These are phyloP conservation scores for Melanotaenia trifasciata DNA, from an alignment of 2,797 vertebrate species.

Conservation along the genomic window DNA sequence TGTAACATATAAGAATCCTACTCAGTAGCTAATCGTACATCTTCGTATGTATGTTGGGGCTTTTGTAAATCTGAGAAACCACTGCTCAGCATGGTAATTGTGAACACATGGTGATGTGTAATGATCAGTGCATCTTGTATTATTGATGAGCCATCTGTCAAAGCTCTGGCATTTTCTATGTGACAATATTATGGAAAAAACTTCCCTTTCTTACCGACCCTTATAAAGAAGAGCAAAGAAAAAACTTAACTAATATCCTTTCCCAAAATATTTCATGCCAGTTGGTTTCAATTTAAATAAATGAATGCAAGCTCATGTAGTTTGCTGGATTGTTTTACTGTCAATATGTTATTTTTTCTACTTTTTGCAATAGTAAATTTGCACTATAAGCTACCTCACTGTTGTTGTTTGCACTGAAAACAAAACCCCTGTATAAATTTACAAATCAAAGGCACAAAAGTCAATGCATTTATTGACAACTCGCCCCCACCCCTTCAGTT, in stretches of 20 bases:
- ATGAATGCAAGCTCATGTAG: neutral
- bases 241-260: slow-evolving; percentile 25
- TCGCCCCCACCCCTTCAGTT: slow-evolving; percentile 41
- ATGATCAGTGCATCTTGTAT: slow-evolving; percentile 71
- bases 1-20: neutral
- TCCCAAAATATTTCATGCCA: slow-evolving; percentile 18
- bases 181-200: slow-evolving; percentile 31
- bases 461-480: slow-evolving; percentile 42
- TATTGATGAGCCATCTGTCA: slow-evolving; percentile 82
- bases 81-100: slow-evolving; percentile 59
- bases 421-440: slow-evolving; percentile 48
- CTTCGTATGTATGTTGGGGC: slow-evolving; percentile 50
- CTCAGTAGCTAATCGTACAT: slow-evolving; percentile 19
- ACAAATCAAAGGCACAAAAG: slow-evolving; percentile 54
- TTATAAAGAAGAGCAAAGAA: slow-evolving; percentile 6
- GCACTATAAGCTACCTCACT: slow-evolving; percentile 1
- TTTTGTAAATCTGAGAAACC: slow-evolving; percentile 65
- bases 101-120: slow-evolving; percentile 71
- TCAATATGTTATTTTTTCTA: neutral
- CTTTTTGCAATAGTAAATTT: neutral
- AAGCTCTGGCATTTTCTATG: slow-evolving; percentile 45
- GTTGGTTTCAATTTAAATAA: slow-evolving; percentile 12
- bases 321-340: neutral
- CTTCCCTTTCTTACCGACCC: slow-evolving; percentile 29
- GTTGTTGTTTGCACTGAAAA: slow-evolving; percentile 42